Base-by-base conservation (phyloP, 2,113 vertebrate genomes). In the Phycodurus eques region DNA sequence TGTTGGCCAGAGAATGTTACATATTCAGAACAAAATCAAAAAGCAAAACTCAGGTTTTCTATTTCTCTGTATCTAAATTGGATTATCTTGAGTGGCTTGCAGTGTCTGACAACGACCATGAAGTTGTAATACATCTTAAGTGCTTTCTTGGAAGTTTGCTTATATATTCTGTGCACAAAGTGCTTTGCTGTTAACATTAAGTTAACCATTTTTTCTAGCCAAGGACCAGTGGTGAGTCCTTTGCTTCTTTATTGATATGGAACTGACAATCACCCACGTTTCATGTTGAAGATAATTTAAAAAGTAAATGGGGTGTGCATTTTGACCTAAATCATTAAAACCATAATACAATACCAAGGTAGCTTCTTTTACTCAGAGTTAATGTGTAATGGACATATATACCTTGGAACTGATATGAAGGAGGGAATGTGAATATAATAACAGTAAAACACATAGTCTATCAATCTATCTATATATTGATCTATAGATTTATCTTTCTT, bases 321-420 rank as follows among this genome's bases (percentile, higher is more conserved):
- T 57, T 60, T 73, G 14, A 72, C 43, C 14, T 3, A n/a, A 71
- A 73, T 43, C 57, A 68, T 53, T 5, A 33, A 64, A 69, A n/a
- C 7, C 20, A 15, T 66, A 11, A 53, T 44, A 4, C 20, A 19
- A 44, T 70, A 35, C 11, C 0, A 8, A 35, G 31, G 51, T 27
- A 59, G 20, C 67, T 44, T 43, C 33, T 7, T 59, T 19, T 39
- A 6, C 8, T 60, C 39, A 42, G 43, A n/a, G 51, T 60, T 57
- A 14, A 20, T 19, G 51, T 7, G 64, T 39, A 57, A 33, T 51
- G 4, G 3, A 64, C 12, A n/a, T 61, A 2, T 53, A 57, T 78
- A 46, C 31, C 33, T 44, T 74, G 73, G n/a, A 78, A 74, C 56
- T 72, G 44, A 60, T 67, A 33, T 19, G 42, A 8, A 1, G 5